Evolutionary conservation across 2,888 invertebrate genomes (phyloP).

Genomic region (Drosophila affinis): DNA sequence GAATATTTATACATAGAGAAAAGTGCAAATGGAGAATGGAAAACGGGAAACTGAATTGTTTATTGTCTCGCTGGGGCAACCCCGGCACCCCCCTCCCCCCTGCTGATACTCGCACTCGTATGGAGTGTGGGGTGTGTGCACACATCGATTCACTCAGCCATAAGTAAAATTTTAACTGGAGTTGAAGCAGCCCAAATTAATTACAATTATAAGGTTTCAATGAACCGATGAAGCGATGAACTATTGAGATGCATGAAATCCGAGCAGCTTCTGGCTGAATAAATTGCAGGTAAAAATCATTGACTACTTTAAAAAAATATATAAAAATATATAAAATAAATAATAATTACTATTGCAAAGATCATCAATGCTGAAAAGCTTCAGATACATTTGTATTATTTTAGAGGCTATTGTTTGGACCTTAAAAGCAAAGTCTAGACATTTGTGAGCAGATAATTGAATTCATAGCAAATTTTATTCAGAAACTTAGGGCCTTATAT

Average conservation of each 20-base stretch:
- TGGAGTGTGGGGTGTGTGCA: slow-evolving; percentile 14
- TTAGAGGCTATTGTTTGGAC: not conserved
- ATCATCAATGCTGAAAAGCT: not conserved
- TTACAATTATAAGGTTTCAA: not conserved
- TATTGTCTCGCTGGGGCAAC: slow-evolving; percentile 22
- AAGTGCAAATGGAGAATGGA: slow-evolving; percentile 40
- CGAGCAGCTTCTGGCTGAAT: not conserved
- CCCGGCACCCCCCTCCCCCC: not conserved
- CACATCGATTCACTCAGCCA: slow-evolving; percentile 40
- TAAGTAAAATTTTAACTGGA: slow-evolving; percentile 13
- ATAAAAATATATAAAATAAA: too few species aligned
- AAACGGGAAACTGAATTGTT: slow-evolving; percentile 35
- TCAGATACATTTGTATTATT: not conserved
- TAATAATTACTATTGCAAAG: too few species aligned
- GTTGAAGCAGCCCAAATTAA: slow-evolving; percentile 1
- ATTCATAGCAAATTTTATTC: too few species aligned
- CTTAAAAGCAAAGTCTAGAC: too few species aligned
- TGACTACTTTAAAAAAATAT: too few species aligned
- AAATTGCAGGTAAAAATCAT: not conserved
- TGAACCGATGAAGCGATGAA: not conserved
- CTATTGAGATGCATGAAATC: not conserved
- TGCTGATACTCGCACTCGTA: not conserved
- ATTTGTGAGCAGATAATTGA: too few species aligned
- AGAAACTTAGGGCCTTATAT: too few species aligned
- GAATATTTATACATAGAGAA: slow-evolving; percentile 27